phyloP scores from a whole-genome alignment of 2,797 vertebrate species.

The Pseudochirops corinnae region DNA sequence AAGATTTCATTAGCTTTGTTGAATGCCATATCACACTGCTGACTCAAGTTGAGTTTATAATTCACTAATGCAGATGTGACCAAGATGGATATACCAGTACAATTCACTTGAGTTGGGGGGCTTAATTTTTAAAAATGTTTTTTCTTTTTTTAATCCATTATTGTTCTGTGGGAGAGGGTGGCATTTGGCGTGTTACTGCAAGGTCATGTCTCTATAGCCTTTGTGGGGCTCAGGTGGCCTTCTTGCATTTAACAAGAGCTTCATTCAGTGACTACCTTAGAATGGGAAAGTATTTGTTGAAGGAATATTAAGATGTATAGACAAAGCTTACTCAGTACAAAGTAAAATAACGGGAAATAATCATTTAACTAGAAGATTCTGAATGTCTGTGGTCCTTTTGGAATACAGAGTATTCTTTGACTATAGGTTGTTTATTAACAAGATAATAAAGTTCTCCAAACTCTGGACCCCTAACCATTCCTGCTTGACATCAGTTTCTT shows the following conservation, averaged over 20 bases:
- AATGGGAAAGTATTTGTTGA: background rate
- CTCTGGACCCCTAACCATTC: background rate
- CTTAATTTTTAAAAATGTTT: constrained; percentile 45
- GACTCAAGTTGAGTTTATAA: background rate
- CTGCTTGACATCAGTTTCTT: constrained; percentile 53
- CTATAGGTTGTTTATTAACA: background rate
- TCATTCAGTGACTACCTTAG: constrained; percentile 41
- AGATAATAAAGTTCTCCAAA: constrained; percentile 1
- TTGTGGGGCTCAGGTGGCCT: background rate
- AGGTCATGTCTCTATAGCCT: constrained; percentile 49
- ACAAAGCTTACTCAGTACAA: background rate
- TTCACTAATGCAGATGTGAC: constrained; percentile 5
- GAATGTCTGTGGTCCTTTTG: constrained; percentile 37
- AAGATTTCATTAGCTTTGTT: background rate
- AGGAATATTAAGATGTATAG: background rate
- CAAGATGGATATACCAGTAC: background rate
- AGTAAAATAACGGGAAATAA: constrained; percentile 12
- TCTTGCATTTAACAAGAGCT: constrained; percentile 47
- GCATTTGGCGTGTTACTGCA: constrained; percentile 18
- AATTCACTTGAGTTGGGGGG: constrained; percentile 15
- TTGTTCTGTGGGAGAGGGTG: constrained; percentile 38
- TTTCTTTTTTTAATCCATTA: constrained; percentile 15
- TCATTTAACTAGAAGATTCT: constrained; percentile 46
- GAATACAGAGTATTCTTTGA: background rate
- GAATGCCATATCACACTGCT: background rate